Evolutionary conservation across 2,113 vertebrate species (phyloP).

Genomic region (Erythrocebus patas): DNA sequence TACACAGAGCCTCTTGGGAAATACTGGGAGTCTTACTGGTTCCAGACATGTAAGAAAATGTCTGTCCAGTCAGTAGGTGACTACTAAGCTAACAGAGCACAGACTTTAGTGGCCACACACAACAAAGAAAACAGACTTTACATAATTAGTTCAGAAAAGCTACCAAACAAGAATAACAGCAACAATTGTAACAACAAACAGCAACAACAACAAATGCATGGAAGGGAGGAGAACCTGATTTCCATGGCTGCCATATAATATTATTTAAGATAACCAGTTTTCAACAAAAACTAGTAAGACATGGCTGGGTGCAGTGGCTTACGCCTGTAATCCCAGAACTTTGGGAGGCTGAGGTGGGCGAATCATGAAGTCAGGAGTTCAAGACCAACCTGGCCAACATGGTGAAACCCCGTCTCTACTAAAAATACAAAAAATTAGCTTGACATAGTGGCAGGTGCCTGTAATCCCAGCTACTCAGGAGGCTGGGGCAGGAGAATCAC

Average conservation of each 20-base stretch:
- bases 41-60: background rate
- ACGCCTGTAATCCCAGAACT: too few relatives aligned
- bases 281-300: background rate
- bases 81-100: background rate
- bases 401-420: too few relatives aligned
- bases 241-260: background rate
- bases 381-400: too few relatives aligned
- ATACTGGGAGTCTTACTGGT: background rate
- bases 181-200: background rate
- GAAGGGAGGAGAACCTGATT: background rate
- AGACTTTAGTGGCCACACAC: background rate
- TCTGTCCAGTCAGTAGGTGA: background rate
- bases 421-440: too few relatives aligned
- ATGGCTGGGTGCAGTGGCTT: too few relatives aligned
- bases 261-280: background rate
- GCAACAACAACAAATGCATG: background rate
- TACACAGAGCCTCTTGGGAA: background rate
- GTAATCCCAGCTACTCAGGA: too few relatives aligned
- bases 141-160: background rate
- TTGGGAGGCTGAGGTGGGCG: too few relatives aligned
- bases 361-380: too few relatives aligned
- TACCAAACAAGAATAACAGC: background rate
- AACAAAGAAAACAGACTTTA: background rate
- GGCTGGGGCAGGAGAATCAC: too few relatives aligned
- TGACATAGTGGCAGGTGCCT: too few relatives aligned